phyloP scores from a whole-genome alignment of 2,888 invertebrate species.

The Rhamphomyia laevipes region DNA sequence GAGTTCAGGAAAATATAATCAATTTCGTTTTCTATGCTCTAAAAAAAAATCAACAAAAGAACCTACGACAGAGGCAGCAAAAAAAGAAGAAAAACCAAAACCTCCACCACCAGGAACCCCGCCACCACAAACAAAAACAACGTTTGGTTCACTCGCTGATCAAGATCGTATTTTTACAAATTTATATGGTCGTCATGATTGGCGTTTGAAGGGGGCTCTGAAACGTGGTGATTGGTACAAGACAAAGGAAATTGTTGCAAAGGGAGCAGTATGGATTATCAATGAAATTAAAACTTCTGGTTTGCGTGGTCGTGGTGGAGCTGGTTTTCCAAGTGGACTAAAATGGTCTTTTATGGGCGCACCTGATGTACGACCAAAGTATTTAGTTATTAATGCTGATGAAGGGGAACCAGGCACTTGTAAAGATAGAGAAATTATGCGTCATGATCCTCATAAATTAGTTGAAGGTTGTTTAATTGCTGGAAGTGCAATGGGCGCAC shows the following conservation, averaged over 20 bases:
- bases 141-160: slow-evolving; percentile 71
- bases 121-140: slow-evolving; percentile 49
- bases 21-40: too few relatives aligned
- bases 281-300: slow-evolving; percentile 92
- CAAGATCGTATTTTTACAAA: slow-evolving; percentile 93
- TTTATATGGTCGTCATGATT: slow-evolving; percentile 93
- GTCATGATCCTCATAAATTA: slow-evolving; percentile 96
- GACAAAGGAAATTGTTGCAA: slow-evolving; percentile 88
- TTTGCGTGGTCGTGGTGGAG: slow-evolving; percentile 89
- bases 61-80: too few relatives aligned
- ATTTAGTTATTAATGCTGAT: slow-evolving; percentile 94
- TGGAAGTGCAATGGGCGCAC: slow-evolving; percentile 86
- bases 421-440: slow-evolving; percentile 95
- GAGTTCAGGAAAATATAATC: too few relatives aligned
- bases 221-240: slow-evolving; percentile 93
- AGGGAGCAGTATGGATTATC: slow-evolving; percentile 92
- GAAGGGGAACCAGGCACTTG: slow-evolving; percentile 99
- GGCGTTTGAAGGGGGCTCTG: slow-evolving; percentile 83
- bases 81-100: too few relatives aligned
- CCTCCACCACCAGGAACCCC: slow-evolving; percentile 39
- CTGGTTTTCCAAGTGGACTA: slow-evolving; percentile 97
- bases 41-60: too few relatives aligned
- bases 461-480: slow-evolving; percentile 89
- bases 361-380: slow-evolving; percentile 87
- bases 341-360: slow-evolving; percentile 99